Base-by-base conservation (phyloP, 2,113 vertebrate genomes). In the Passer montanus region DNA sequence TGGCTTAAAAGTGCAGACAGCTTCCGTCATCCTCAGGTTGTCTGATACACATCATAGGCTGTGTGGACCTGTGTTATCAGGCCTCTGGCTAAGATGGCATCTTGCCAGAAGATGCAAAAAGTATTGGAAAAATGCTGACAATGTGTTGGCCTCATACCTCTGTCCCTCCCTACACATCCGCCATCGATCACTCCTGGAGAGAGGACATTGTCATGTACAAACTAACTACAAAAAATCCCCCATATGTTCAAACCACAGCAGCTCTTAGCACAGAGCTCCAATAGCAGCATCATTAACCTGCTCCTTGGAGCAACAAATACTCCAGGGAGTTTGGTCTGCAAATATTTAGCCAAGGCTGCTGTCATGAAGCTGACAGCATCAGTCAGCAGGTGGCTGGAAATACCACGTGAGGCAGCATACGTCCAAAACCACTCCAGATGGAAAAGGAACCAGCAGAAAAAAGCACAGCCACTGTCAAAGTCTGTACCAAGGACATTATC, bases 321-420 rank as follows among this genome's bases (percentile, higher is more conserved):
- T 66, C 78, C 70, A 66, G 74, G 55, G 87, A 89, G 28, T 89
- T 87, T 47, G 70, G 62, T 72, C 84, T 87, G 78, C 91, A 93
- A 89, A 85, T 93, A 76, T 91, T 89, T 94, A 91, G 87, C 93
- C 84, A 87, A 82, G 91, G 17, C 56, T 84, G 83, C 69, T 94
- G 94, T 87, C 80, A 41, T 31, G 68, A 86, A 92, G 86, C 68
- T 94, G 95, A 95, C 92, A 93, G 59, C 76, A 81, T 84, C 92
- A 89, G 84, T 81, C 86, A 88, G 63, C 4, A 1, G 53, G 73
- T 3, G 9, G 68, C 68, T 94, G 95, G 84, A 67, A 90, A 66
- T n/a, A 56, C 50, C 3, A 13, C 15, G 13, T 50, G 50, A 70
- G 56, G 83, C 91, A 90, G 55, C 39, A n/a, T 2, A 26, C 2